phyloP scores from a whole-genome alignment of 2,113 vertebrate species.

The Theristicus caerulescens region DNA sequence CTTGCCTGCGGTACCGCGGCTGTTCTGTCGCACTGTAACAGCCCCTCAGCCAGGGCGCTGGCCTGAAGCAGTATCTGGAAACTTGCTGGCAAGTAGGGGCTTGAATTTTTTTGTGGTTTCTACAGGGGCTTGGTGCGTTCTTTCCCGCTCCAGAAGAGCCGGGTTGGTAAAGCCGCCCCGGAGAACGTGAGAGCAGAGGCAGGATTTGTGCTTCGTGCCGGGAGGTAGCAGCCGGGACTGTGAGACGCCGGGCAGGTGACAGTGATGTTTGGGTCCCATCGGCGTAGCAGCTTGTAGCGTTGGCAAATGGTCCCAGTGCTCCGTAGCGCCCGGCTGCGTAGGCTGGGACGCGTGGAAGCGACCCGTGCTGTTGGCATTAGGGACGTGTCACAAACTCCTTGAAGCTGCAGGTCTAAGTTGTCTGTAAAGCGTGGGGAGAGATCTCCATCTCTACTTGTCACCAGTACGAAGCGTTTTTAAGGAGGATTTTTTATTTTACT shows the following conservation, averaged over 20 bases:
- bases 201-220: not conserved
- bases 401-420: slow-evolving; percentile 10
- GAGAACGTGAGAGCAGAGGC: not conserved
- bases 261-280: not conserved
- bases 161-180: not conserved
- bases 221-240: not conserved
- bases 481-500: slow-evolving; percentile 50
- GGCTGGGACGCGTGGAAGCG: not conserved
- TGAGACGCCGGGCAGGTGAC: not conserved
- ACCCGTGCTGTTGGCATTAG: not conserved
- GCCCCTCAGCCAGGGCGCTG: not conserved
- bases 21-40: not conserved
- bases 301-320: not conserved
- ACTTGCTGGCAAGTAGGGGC: not conserved
- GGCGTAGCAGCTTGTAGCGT: rapidly evolving
- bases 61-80: not conserved
- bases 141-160: not conserved
- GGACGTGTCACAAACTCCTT: not conserved
- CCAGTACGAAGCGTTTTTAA: slow-evolving; percentile 47
- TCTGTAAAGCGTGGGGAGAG: slow-evolving; percentile 20
- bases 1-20: not conserved
- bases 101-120: not conserved
- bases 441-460: slow-evolving; percentile 10
- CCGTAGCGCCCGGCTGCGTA: rapidly evolving
- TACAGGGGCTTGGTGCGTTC: rapidly evolving